phyloP scores from a whole-genome alignment of 2,797 vertebrate genomes.

The Amblyopsis hoosieri region DNA sequence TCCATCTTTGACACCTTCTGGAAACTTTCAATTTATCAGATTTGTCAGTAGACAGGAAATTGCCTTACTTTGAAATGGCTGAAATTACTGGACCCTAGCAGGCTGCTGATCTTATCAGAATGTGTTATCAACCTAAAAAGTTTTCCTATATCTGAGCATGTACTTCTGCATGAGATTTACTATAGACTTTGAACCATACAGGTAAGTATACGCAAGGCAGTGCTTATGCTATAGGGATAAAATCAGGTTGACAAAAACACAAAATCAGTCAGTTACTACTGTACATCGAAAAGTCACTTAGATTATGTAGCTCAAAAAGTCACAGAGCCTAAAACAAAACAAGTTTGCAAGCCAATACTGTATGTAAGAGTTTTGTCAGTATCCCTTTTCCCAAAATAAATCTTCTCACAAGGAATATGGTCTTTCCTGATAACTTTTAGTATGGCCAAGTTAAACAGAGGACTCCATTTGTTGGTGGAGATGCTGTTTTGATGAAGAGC shows the following conservation, averaged over 20 bases:
- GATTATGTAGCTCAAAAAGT: background rate
- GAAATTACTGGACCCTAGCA: background rate
- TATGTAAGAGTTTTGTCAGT: background rate
- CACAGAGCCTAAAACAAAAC: background rate
- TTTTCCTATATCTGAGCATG: background rate
- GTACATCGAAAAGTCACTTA: background rate
- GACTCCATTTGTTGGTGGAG: background rate
- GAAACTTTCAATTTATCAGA: background rate
- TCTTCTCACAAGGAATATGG: background rate
- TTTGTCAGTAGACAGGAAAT: background rate
- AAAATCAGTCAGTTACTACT: too few relatives aligned
- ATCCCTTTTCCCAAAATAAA: background rate
- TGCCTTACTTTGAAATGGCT: background rate
- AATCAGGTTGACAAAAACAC: too few relatives aligned
- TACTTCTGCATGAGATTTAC: too few relatives aligned
- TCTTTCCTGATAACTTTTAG: background rate
- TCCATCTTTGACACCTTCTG: too few relatives aligned
- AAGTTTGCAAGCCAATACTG: background rate
- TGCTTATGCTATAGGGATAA: too few relatives aligned
- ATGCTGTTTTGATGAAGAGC: constrained; percentile 1
- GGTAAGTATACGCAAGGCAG: too few relatives aligned
- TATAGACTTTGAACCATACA: too few relatives aligned
- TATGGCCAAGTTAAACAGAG: constrained; percentile 9
- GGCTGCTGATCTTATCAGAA: background rate
- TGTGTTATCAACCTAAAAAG: background rate